Percentiles rank a stretch among this genome's conserved stretches.
These are phyloP conservation scores for Procambarus clarkii DNA, from an alignment of 1,140 invertebrate species.

Conservation along the genomic window DNA sequence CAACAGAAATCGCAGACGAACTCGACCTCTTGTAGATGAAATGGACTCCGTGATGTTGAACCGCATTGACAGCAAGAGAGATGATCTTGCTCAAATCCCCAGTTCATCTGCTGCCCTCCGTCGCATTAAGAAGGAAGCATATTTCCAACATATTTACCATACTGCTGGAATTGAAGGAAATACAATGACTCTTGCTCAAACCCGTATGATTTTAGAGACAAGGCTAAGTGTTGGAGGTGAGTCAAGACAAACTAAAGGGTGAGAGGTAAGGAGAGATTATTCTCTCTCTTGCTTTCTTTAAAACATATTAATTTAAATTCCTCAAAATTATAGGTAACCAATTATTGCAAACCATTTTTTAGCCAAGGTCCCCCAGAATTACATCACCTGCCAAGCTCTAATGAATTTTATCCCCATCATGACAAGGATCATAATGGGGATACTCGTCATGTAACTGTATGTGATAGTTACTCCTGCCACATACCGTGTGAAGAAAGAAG, in stretches of 20 bases:
- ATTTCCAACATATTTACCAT: slow-evolving; percentile 96
- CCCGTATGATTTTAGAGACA: slow-evolving; percentile 94
- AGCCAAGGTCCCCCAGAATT: too few relatives aligned
- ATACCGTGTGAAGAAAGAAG: too few relatives aligned
- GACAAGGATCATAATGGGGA: too few relatives aligned
- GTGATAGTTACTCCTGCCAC: too few relatives aligned
- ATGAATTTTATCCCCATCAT: too few relatives aligned
- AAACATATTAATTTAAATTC: too few relatives aligned
- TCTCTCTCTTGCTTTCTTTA: too few relatives aligned
- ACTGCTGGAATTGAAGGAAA: slow-evolving; percentile 98
- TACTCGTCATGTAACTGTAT: too few relatives aligned
- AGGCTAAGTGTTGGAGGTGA: slow-evolving; percentile 91
- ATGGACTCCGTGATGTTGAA: slow-evolving; percentile 87
- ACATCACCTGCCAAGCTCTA: too few relatives aligned
- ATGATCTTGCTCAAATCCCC: slow-evolving; percentile 87
- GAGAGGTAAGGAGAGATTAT: not conserved
- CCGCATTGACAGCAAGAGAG: slow-evolving; percentile 90
- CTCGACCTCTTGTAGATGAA: slow-evolving; percentile 91
- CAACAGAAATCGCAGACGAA: slow-evolving; percentile 85
- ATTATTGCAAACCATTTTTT: too few relatives aligned
- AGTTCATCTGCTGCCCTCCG: slow-evolving; percentile 86
- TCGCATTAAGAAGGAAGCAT: slow-evolving; percentile 93
- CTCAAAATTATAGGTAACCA: too few relatives aligned
- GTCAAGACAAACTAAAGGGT: not conserved
- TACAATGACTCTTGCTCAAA: slow-evolving; percentile 95